Evolutionary conservation across 2,888 invertebrate genomes (phyloP).

Genomic region (Hipparchia semele): DNA sequence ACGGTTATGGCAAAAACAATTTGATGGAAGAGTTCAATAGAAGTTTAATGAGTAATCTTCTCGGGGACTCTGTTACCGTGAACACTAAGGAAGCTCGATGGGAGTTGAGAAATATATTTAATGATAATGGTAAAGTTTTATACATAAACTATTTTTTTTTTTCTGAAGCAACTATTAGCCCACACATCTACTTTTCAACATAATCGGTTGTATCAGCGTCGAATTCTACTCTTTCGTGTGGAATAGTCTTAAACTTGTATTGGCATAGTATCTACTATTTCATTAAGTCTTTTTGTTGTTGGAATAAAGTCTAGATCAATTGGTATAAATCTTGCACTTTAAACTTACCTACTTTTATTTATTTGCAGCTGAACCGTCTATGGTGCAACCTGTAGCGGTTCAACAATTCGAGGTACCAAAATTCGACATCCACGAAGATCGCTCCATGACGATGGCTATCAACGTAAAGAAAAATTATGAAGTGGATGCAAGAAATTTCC

Average conservation of each 20-base stretch:
- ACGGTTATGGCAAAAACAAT: slow-evolving; percentile 70
- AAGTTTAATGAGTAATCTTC: slow-evolving; percentile 77
- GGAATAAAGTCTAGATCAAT: too few species aligned
- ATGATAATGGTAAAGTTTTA: slow-evolving; percentile 68
- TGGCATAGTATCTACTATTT: too few species aligned
- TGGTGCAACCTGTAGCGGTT: slow-evolving; percentile 69
- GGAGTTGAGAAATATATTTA: slow-evolving; percentile 85
- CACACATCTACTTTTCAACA: too few species aligned
- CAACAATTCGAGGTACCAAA: slow-evolving; percentile 73
- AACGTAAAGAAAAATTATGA: slow-evolving; percentile 70
- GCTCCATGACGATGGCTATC: slow-evolving; percentile 75
- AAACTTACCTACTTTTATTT: background rate
- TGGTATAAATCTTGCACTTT: background rate
- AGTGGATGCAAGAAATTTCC: slow-evolving; percentile 52
- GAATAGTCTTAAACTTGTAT: too few species aligned
- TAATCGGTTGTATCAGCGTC: too few species aligned
- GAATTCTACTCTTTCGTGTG: too few species aligned
- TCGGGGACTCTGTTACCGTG: slow-evolving; percentile 85
- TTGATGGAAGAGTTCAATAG: slow-evolving; percentile 77
- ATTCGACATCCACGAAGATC: slow-evolving; percentile 78
- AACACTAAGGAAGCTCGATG: slow-evolving; percentile 88
- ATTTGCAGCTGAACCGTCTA: slow-evolving; percentile 61
- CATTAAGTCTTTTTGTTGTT: too few species aligned
- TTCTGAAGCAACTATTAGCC: too few species aligned
- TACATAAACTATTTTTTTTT: too few species aligned